Evolutionary conservation across 37 sponge, comb jelly and placozoan species (phyloP).

Genomic region (Ianthella basta): DNA sequence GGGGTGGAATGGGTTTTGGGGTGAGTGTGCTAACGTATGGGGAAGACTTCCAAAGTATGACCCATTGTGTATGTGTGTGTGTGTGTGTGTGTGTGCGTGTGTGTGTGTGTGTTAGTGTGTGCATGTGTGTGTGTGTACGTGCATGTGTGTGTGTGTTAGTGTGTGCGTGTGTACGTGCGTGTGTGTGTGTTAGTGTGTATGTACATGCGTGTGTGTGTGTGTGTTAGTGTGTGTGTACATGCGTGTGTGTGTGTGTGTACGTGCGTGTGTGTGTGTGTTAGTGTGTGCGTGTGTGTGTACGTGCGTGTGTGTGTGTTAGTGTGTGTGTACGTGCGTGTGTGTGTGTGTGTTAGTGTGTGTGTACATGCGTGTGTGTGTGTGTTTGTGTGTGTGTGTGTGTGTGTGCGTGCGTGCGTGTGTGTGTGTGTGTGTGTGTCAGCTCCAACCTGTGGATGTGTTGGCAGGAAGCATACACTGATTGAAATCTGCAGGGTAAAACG

Average conservation of each 20-base stretch:
- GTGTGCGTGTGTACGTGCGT: slow-evolving; percentile 20
- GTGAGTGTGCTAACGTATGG: no score
- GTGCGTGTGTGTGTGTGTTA: slow-evolving; percentile 7
- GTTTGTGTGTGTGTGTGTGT: no score
- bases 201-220: slow-evolving; percentile 15
- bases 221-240: slow-evolving; percentile 11
- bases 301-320: not conserved
- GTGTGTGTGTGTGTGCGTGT: not conserved
- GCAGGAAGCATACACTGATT: no score
- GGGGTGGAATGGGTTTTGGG: no score
- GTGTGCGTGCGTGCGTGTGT: no score
- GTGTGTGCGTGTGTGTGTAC: not conserved
- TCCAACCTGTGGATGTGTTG: no score
- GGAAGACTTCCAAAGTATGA: no score
- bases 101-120: slow-evolving; percentile 18
- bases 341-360: no score
- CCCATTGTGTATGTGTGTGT: not conserved
- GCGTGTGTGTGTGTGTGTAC: slow-evolving; percentile 25
- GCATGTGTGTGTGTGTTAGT: slow-evolving; percentile 18
- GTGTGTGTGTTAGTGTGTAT: slow-evolving; percentile 27
- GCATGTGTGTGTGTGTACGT: slow-evolving; percentile 16
- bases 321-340: no score
- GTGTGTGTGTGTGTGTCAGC: no score
- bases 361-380: no score
- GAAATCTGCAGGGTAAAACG: no score